Base-by-base conservation (phyloP, 2,888 invertebrate species). In the Rhagonycha fulva region DNA sequence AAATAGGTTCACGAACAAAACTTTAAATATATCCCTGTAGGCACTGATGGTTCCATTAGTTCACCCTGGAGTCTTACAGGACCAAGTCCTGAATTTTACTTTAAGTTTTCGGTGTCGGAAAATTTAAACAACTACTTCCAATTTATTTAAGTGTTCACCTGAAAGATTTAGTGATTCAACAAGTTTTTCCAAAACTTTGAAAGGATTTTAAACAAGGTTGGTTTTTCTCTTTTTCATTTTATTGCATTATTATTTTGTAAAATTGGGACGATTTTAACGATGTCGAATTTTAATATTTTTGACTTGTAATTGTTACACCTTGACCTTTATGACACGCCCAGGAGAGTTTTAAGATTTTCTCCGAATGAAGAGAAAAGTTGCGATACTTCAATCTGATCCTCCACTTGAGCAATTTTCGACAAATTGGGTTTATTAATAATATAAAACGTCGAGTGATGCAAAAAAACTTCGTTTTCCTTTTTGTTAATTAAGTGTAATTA, bases 1-100 rank as follows among this genome's bases (percentile, higher is more conserved):
- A 86, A 85, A 85, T 86, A 86, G 84, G 73, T 72, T 74, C 79
- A 80, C 83, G 85, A 83, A 84, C 84, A 83, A 84, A 84, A 82
- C 79, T 84, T 83, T 86, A 85, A 85, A 85, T 84, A 84, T 86
- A 85, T 85, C 84, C 82, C 83, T 76, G 81, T 79, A 79, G 79
- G 79, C 76, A 75, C 62, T 74, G 62, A 79, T 80, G 80, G 78
- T 79, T 68, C 75, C 75, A 76, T 79, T 81, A 83, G 83, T 83
- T 79, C 79, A 78, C 79, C 74, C 74, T 77, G 80, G 80, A 81
- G 80, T 76, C 67, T 66, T 70, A 69, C 62, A 60, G 30, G 32
- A 32, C 69, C 19, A 24, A 66, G 63, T 66, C 63, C 24, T 66
- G 23, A 66, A 19, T 24, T 24, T 66, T 66, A 66, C 26, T 66